These are phyloP conservation scores for Megaceryle alcyon DNA, from an alignment of 2,797 vertebrate genomes.

Conservation along the genomic window DNA sequence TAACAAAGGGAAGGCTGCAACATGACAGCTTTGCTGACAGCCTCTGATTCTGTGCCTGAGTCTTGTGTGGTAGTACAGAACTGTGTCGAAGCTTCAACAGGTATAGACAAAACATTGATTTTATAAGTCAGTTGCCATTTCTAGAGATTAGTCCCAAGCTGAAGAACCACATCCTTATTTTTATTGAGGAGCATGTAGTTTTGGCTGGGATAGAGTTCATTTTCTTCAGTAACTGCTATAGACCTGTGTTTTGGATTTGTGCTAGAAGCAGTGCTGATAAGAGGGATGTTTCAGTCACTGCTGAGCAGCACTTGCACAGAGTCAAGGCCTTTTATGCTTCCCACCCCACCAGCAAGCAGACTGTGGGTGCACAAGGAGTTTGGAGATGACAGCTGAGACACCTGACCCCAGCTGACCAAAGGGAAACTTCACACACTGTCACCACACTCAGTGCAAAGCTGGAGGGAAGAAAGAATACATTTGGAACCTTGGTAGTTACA, in stretches of 20 bases:
- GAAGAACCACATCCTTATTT: constrained; percentile 19
- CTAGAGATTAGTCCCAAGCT: not conserved
- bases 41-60: not conserved
- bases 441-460: not conserved
- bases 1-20: not conserved
- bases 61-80: not conserved
- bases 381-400: not conserved
- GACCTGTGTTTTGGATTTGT: not conserved
- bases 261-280: too few species aligned
- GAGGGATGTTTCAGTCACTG: not conserved
- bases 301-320: not conserved
- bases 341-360: too few species aligned
- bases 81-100: not conserved
- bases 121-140: not conserved
- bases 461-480: not conserved
- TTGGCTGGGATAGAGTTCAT: not conserved
- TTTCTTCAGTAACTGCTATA: not conserved
- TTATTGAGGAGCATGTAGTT: not conserved
- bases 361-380: not conserved
- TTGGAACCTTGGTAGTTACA: not conserved
- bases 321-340: not conserved
- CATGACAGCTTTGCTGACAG: not conserved
- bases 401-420: not conserved
- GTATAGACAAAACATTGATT: not conserved
- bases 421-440: not conserved